A percentile compares a stretch with the other conserved stretches of the same genome.
These are phyloP conservation scores for Nasonia longicornis DNA, from an alignment of 1,140 invertebrate genomes.

Conservation along the genomic window DNA sequence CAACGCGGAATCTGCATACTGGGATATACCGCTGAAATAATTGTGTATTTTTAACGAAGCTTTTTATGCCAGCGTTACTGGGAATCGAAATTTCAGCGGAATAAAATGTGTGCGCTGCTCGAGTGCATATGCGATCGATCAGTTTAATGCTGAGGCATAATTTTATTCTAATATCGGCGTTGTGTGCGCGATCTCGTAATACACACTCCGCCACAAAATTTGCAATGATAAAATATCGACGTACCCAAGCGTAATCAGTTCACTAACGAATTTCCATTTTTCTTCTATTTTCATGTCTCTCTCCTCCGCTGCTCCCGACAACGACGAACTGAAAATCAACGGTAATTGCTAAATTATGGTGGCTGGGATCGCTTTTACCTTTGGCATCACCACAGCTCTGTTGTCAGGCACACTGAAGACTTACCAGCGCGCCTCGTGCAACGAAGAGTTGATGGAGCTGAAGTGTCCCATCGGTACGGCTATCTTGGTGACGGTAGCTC, in stretches of 20 bases:
- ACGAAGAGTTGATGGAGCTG: conserved; percentile 85
- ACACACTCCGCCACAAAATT: too few species aligned
- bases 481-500: conserved; percentile 87
- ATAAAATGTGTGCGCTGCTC: too few species aligned
- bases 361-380: background rate
- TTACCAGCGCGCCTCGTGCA: conserved; percentile 88
- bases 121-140: too few species aligned
- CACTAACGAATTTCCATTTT: conserved; percentile 42
- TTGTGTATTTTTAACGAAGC: background rate
- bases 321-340: conserved; percentile 34
- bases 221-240: too few species aligned
- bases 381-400: conserved; percentile 73
- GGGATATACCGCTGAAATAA: background rate
- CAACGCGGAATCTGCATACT: background rate
- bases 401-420: conserved; percentile 89
- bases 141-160: too few species aligned
- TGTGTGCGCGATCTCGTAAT: too few species aligned
- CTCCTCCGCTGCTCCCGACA: conserved; percentile 36
- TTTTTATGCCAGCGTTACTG: background rate
- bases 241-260: background rate
- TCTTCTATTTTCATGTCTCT: conserved; percentile 53
- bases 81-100: background rate
- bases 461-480: conserved; percentile 88
- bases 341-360: conserved; percentile 43
- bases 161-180: too few species aligned